These are phyloP conservation scores for Chelonia mydas DNA, from an alignment of 2,797 vertebrate genomes.

Conservation along the genomic window DNA sequence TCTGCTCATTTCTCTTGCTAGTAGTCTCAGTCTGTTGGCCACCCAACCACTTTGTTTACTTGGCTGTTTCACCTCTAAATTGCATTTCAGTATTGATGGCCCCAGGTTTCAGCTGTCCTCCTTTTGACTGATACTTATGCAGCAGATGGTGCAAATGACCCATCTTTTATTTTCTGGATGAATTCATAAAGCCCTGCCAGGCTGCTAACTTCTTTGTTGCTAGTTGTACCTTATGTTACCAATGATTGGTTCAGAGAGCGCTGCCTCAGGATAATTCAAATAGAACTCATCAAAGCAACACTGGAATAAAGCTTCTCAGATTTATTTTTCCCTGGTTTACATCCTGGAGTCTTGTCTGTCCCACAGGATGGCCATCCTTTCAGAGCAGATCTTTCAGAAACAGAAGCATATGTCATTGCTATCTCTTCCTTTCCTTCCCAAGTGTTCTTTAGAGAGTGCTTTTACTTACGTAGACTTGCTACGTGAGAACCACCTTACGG, in stretches of 20 bases:
- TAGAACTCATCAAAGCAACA: not conserved
- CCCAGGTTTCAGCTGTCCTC: slow-evolving; percentile 9
- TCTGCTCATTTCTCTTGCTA: not conserved
- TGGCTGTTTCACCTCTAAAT: not conserved
- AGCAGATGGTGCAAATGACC: slow-evolving; percentile 51
- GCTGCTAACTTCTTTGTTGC: not conserved
- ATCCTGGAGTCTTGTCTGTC: not conserved
- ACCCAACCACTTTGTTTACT: not conserved
- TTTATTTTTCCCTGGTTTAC: not conserved
- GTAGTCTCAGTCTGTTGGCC: rapidly evolving
- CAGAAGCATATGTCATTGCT: not conserved
- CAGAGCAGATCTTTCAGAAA: not conserved
- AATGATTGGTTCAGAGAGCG: not conserved
- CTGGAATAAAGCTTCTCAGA: too few relatives aligned
- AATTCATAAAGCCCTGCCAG: not conserved
- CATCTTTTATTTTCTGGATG: slow-evolving; percentile 34
- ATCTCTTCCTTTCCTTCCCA: not conserved
- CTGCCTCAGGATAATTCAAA: not conserved
- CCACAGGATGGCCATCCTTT: not conserved
- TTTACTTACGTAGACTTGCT: not conserved
- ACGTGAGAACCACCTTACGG: not conserved
- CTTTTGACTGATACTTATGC: not conserved
- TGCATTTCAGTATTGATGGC: not conserved
- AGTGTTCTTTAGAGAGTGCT: not conserved
- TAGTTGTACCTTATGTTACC: rapidly evolving